Evolutionary conservation across 2,888 invertebrate species (phyloP).

Genomic region (Hypena proboscidalis): DNA sequence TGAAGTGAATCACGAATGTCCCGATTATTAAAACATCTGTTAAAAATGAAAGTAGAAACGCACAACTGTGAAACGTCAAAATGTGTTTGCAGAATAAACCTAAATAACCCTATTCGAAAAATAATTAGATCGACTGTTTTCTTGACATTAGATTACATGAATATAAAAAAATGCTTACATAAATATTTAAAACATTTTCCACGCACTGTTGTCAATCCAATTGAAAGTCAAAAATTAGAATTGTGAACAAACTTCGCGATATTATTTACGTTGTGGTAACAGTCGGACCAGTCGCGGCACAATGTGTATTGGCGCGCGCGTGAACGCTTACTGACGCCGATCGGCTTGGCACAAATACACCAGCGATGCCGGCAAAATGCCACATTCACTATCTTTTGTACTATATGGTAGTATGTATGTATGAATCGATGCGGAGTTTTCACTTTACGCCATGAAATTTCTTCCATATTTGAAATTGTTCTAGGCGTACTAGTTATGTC

Average conservation of each 20-base stretch:
- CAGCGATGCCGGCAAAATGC: too few relatives aligned
- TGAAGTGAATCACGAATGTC: too few relatives aligned
- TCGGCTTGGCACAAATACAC: not conserved
- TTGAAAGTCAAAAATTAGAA: constrained; percentile 2
- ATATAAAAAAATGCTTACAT: constrained; percentile 35
- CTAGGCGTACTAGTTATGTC: too few relatives aligned
- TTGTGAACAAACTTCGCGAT: constrained; percentile 27
- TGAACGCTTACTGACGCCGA: constrained; percentile 17
- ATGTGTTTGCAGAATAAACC: too few relatives aligned
- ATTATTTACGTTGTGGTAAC: constrained; percentile 24
- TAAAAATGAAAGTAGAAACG: too few relatives aligned
- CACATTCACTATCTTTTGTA: not conserved
- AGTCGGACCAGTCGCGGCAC: not conserved
- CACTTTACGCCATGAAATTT: not conserved
- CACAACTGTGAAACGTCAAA: too few relatives aligned
- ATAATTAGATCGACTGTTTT: too few relatives aligned
- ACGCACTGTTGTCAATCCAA: constrained; percentile 14
- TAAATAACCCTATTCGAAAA: not conserved
- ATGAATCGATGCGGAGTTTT: not conserved
- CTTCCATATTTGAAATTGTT: too few relatives aligned
- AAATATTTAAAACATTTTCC: constrained; percentile 14
- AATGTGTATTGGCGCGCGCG: constrained; percentile 3
- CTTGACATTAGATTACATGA: too few relatives aligned
- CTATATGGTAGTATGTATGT: not conserved
- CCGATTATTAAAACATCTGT: too few relatives aligned